Percentiles rank a stretch among this genome's conserved stretches.
Conservation (phyloP, 1,140 invertebrate species). For the Drosophila novamexicana region DNA sequence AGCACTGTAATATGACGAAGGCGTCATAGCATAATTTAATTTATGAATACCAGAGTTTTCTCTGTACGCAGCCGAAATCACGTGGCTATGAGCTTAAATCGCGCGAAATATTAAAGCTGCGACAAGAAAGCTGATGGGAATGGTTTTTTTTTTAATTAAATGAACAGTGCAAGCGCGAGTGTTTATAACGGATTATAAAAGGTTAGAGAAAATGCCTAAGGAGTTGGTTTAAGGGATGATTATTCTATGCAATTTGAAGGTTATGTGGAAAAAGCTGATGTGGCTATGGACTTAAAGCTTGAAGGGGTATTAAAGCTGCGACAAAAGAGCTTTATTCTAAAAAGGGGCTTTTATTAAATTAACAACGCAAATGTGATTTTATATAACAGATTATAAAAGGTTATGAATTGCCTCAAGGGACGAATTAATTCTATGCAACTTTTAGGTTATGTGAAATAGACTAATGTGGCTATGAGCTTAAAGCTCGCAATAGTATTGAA, state of each 20-base stretch:
- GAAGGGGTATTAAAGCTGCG: no score
- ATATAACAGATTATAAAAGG: no score
- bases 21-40: slow-evolving; percentile 52
- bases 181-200: no score
- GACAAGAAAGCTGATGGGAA: neutral
- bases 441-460: no score
- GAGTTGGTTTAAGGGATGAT: neutral
- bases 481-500: no score
- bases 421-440: neutral
- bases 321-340: no score
- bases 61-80: neutral
- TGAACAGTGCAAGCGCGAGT: neutral
- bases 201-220: no score
- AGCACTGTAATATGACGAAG: slow-evolving; percentile 4
- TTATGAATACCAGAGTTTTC: slow-evolving; percentile 25
- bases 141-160: neutral
- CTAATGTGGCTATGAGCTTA: no score
- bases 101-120: neutral
- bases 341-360: neutral
- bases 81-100: neutral
- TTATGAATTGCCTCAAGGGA: no score
- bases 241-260: neutral
- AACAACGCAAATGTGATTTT: neutral
- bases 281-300: no score
- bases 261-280: neutral